Conservation (phyloP, 92 coral and sea anemone species). For the Porites evermanni region DNA sequence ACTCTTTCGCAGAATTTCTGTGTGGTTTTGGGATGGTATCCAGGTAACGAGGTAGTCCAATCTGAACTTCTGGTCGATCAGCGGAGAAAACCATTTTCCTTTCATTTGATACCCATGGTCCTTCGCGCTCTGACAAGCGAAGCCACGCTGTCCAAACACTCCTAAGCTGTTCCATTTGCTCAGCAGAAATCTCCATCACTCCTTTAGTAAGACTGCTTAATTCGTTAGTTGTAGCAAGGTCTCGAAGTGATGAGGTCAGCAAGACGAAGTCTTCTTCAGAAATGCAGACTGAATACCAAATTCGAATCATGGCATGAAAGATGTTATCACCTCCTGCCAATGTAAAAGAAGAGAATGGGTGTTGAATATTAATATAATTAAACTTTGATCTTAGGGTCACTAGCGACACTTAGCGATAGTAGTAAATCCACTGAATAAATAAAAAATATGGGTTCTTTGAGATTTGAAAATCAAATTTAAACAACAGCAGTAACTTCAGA, state of each 20-base stretch:
- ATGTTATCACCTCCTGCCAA: slow-evolving; percentile 19
- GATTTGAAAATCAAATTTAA: too few relatives aligned
- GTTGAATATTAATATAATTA: too few relatives aligned
- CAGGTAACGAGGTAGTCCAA: slow-evolving; percentile 40
- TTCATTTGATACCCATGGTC: slow-evolving; percentile 28
- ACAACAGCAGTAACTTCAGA: too few relatives aligned
- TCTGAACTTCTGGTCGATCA: slow-evolving; percentile 8
- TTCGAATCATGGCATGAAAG: slow-evolving; percentile 4
- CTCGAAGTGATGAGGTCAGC: slow-evolving; percentile 58
- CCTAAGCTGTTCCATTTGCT: too few relatives aligned
- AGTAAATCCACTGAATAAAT: too few relatives aligned
- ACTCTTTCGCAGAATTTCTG: slow-evolving; percentile 49
- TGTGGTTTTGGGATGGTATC: slow-evolving; percentile 64
- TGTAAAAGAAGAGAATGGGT: too few relatives aligned
- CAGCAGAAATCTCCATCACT: too few relatives aligned
- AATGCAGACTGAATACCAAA: slow-evolving; percentile 43
- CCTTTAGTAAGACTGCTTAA: too few relatives aligned
- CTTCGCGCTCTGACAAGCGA: neutral
- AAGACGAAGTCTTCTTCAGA: slow-evolving; percentile 12
- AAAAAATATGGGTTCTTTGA: too few relatives aligned
- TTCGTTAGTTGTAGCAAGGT: slow-evolving; percentile 29
- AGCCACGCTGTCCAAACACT: too few relatives aligned
- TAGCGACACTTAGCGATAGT: too few relatives aligned
- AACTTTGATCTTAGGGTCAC: too few relatives aligned
- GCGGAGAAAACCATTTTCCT: slow-evolving; percentile 13